Base-by-base conservation (phyloP, 2,113 vertebrate species). In the Nothocercus julius region DNA sequence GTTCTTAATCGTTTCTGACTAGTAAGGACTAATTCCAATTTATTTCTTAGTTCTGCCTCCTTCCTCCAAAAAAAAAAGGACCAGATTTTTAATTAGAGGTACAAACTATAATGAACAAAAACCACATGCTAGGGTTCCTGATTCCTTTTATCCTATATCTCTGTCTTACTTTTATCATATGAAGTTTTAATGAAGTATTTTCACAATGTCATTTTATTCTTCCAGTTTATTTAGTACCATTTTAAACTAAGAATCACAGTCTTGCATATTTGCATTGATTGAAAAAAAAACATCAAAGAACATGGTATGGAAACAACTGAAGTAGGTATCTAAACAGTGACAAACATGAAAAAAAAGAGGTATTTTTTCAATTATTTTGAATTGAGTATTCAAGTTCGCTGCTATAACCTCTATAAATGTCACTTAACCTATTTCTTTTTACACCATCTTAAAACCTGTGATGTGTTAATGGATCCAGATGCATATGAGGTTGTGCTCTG, bases 221-320 rank as follows among this genome's bases (percentile, higher is more conserved):
- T 92, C 15, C 45, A 13, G 5, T 93, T 95, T 94, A 87, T 94
- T 96, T 61, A 85, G 51, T 53, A 54, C 11, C 66, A 12, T 18
- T 25, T 91, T 2, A n/a, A 73, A 74, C 27, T 24, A 34, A 90
- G 73, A 83, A 79, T 66, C 87, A 88, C 54, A 85, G 53, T 66
- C 19, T 4, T 18, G 58, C 13, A 64, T 49, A 85, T 81, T 87
- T 85, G 32, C 38, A 82, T 21, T 59, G 61, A 75, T 59, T 64
- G 6, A 49, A 49, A 49, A 49, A 79, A 64, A 22, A 56, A 3
- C 3, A 17, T 45, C 47, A 59, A 34, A 6, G 75, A 44, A 64
- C 11, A 87, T 72, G 7, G 11, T 61, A 75, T 38, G 38, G 53
- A 86, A 87, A 82, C 4, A 85, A 56, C 15, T 68, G 16, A 12